A percentile compares a stretch with the other conserved stretches of the same genome.
These are phyloP conservation scores for Hylaeus volcanicus DNA, from an alignment of 1,140 invertebrate species.

Conservation along the genomic window DNA sequence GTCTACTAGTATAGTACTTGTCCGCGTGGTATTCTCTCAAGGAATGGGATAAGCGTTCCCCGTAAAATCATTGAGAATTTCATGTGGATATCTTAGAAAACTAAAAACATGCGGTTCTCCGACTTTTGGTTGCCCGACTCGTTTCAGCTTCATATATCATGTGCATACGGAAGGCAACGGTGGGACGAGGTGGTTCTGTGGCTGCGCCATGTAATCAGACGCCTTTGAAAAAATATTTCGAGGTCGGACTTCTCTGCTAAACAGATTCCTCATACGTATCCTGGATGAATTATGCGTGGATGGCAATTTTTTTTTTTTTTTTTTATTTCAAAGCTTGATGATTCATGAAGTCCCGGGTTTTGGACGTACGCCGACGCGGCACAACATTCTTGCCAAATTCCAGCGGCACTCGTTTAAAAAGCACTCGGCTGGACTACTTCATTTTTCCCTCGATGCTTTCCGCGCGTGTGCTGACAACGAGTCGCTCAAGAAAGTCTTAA, in stretches of 20 bases:
- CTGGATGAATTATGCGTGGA: constrained; percentile 57
- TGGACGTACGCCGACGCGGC: constrained; percentile 39
- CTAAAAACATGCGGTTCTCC: constrained; percentile 12
- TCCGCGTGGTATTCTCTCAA: too few relatives aligned
- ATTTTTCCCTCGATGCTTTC: constrained; percentile 54
- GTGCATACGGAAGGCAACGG: constrained; percentile 5
- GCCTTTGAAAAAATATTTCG: constrained; percentile 65
- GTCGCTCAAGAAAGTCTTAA: constrained; percentile 54
- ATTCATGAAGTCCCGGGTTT: constrained; percentile 47
- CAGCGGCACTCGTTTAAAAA: constrained; percentile 44
- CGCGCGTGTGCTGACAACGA: constrained; percentile 50
- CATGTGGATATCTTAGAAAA: background rate
- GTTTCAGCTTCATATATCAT: constrained; percentile 57
- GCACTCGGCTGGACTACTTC: constrained; percentile 18
- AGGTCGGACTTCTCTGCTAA: constrained; percentile 56
- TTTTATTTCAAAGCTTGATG: constrained; percentile 32
- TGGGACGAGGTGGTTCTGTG: constrained; percentile 3
- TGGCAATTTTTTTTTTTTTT: constrained; percentile 18
- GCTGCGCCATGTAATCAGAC: constrained; percentile 40
- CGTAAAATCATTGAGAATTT: background rate
- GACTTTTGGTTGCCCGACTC: constrained; percentile 37
- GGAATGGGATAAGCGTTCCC: too few relatives aligned
- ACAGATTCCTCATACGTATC: constrained; percentile 55
- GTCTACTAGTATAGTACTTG: too few relatives aligned
- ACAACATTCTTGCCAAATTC: constrained; percentile 46